phyloP scores from a whole-genome alignment of 2,113 vertebrate species.

The Lycaon pictus region DNA sequence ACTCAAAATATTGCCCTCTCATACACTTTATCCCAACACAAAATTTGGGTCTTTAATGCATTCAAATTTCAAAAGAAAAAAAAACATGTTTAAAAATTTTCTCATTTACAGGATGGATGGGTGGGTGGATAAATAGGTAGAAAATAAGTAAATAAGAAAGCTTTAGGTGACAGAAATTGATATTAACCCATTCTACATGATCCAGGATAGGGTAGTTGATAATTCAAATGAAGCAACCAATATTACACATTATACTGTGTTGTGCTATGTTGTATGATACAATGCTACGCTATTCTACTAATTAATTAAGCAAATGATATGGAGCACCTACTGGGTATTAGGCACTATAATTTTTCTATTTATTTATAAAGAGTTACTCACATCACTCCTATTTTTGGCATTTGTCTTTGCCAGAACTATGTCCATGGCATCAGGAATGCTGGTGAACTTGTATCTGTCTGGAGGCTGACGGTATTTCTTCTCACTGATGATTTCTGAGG shows the following conservation, averaged over 20 bases:
- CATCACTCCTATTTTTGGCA: constrained; percentile 92
- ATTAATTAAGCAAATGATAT: background rate
- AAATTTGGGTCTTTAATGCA: background rate
- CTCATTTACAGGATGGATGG: background rate
- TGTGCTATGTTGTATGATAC: background rate
- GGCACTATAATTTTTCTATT: background rate
- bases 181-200: background rate
- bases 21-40: background rate
- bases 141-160: background rate
- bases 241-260: background rate
- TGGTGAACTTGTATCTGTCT: constrained; percentile 93
- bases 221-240: background rate
- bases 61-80: constrained; percentile 49
- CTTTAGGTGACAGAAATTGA: background rate
- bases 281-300: background rate
- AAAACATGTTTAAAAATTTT: background rate
- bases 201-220: background rate
- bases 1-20: background rate
- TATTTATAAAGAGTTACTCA: constrained; percentile 83
- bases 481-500: constrained; percentile 87
- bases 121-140: background rate
- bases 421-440: constrained; percentile 94
- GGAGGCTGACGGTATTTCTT: constrained; percentile 88
- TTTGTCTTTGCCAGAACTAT: constrained; percentile 93
- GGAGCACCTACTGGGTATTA: background rate